Base-by-base conservation (phyloP, 1,140 invertebrate genomes). In the Achroia grisella region DNA sequence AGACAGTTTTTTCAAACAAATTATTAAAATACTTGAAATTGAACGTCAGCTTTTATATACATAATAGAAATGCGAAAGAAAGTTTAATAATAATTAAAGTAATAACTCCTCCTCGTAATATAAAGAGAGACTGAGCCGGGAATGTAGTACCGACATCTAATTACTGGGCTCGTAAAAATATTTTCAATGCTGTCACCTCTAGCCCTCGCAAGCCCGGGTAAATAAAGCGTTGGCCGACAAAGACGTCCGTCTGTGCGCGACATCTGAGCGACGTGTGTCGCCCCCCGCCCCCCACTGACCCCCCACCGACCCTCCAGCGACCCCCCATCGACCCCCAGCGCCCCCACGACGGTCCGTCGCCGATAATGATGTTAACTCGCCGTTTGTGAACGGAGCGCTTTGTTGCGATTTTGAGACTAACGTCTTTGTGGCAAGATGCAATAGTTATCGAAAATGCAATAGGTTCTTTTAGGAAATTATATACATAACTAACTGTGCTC, bases 201-300 rank as follows among this genome's bases (percentile, higher is more conserved):
- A 75, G 62, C 43, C 58, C 39, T 53, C 44, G 54, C 60, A 62
- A 68, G 71, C 64, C 47, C 62, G 44, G 44, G 71, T 73, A 78
- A 80, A 80, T 77, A 77, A 80, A 78, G 65, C 75, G 65, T 49
- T 63, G 73, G 53, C 43, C 56, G 73, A 83, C 79, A 83, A 83
- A 83, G 79, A 83, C 79, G 78, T 81, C 71, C 77, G 77, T 78
- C 79, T 83, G 79, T 43, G 56, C 58, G 70, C 68, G 79, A 80
- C 76, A 75, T 75, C 69, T 80, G 74, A 78, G 76, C 73, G 76
- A 78, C 76, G 73, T 76, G 72, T 75, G 73, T 73, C 76, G 61
- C 64, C 61, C 67, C 53, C 48, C 32, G 11, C 50, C 56, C 50
- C 58, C 48, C 46, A n/a, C n/a, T n/a, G n/a, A n/a, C n/a, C n/a